Conservation (phyloP, 2,888 invertebrate species). For the Cynaeus angustus region DNA sequence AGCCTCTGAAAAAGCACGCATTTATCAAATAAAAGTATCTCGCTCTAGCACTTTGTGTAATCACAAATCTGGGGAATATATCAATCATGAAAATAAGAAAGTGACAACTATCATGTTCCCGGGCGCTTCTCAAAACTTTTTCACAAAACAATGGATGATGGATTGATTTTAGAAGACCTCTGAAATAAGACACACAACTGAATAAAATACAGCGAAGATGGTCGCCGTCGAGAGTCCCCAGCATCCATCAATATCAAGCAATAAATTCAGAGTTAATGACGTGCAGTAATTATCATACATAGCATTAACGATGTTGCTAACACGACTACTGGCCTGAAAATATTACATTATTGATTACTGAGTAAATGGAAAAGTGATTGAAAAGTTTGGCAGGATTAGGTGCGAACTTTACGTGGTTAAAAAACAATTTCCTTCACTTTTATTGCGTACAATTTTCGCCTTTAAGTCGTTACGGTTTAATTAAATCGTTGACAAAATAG, state of each 20-base stretch:
- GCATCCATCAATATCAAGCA: conserved; percentile 22
- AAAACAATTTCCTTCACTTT: conserved; percentile 25
- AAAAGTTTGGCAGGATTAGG: conserved; percentile 27
- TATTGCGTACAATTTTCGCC: conserved; percentile 27
- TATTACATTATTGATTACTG: conserved; percentile 36
- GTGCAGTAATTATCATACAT: conserved; percentile 17
- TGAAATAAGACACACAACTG: conserved; percentile 23
- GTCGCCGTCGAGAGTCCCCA: not conserved
- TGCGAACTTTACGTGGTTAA: conserved; percentile 19
- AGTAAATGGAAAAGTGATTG: conserved; percentile 36
- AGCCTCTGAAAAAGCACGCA: not conserved
- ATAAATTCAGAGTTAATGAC: conserved; percentile 29
- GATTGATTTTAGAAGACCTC: conserved; percentile 36
- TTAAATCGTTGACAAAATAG: conserved; percentile 37
- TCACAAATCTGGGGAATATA: conserved; percentile 17
- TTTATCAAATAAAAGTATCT: conserved; percentile 18
- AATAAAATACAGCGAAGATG: conserved; percentile 29
- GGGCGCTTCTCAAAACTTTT: not conserved
- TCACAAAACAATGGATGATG: conserved; percentile 34
- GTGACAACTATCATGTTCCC: conserved; percentile 17
- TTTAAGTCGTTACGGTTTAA: conserved; percentile 26
- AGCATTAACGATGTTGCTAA: conserved; percentile 21
- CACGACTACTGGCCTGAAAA: conserved; percentile 26
- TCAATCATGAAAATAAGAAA: conserved; percentile 14
- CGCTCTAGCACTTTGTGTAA: conserved; percentile 22